Conservation (phyloP, 2,888 invertebrate species). For the Horisme vitalbata region DNA sequence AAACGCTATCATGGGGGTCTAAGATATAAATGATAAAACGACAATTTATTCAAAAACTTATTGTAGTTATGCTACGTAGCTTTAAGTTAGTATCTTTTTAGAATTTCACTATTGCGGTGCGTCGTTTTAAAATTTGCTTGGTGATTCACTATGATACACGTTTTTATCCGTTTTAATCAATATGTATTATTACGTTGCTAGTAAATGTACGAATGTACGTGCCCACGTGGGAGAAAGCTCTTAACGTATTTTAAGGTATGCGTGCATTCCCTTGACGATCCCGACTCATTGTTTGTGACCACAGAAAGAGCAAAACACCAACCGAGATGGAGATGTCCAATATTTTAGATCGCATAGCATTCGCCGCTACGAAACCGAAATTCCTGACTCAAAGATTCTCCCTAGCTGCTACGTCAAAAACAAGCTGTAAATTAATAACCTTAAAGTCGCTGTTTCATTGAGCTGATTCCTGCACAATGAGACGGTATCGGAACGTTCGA, state of each 20-base stretch:
- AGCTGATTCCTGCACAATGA: constrained; percentile 45
- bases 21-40: too few relatives aligned
- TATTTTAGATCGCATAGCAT: constrained; percentile 83
- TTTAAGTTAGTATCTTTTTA: too few relatives aligned
- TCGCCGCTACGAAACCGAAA: constrained; percentile 78
- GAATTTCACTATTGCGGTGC: too few relatives aligned
- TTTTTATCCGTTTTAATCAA: too few relatives aligned
- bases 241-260: constrained; percentile 72
- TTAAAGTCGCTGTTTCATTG: constrained; percentile 59
- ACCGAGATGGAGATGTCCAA: constrained; percentile 82
- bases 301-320: constrained; percentile 78
- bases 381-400: constrained; percentile 70
- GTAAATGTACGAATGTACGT: constrained; percentile 45
- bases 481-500: constrained; percentile 65
- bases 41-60: too few relatives aligned
- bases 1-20: constrained; percentile 16
- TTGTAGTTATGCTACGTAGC: too few relatives aligned
- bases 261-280: constrained; percentile 77
- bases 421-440: constrained; percentile 50
- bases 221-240: constrained; percentile 59
- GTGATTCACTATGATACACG: too few relatives aligned
- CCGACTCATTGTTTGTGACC: constrained; percentile 77
- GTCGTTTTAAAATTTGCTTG: too few relatives aligned
- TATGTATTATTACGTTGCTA: too few relatives aligned
- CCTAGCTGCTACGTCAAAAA: constrained; percentile 43